phyloP scores from a whole-genome alignment of 2,113 vertebrate genomes.

The Caranx ignobilis region DNA sequence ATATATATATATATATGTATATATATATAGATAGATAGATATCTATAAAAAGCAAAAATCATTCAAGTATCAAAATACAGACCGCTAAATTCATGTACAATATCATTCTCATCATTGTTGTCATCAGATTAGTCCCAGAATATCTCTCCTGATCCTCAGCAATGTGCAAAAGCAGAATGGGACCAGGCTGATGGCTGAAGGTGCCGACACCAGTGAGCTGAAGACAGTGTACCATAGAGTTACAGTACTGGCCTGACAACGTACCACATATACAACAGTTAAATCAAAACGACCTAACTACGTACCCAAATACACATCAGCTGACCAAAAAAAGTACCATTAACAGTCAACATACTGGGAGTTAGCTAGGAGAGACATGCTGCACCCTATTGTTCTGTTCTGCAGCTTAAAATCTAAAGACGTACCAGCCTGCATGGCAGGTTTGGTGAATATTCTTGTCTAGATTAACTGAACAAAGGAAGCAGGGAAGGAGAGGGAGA shows the following conservation, averaged over 20 bases:
- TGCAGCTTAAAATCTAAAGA: conserved; percentile 53
- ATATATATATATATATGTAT: conserved; percentile 84
- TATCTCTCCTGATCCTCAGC: conserved; percentile 84
- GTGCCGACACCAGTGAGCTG: conserved; percentile 54
- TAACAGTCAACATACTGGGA: conserved; percentile 66
- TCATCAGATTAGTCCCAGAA: conserved; percentile 88
- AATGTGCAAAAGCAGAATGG: conserved; percentile 85
- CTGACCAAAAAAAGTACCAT: conserved; percentile 64
- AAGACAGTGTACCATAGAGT: conserved; percentile 66
- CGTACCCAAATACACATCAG: conserved; percentile 59
- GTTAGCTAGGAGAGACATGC: conserved; percentile 61
- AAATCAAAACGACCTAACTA: conserved; percentile 52
- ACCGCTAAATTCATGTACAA: conserved; percentile 91
- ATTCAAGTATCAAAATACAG: conserved; percentile 99
- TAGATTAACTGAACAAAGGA: conserved; percentile 54
- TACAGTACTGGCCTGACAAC: conserved; percentile 55
- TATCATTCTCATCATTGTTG: conserved; percentile 76
- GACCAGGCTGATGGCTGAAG: conserved; percentile 72
- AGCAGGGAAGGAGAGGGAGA: conserved; percentile 14
- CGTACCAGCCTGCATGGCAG: conserved; percentile 69
- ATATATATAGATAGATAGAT: conserved; percentile 88
- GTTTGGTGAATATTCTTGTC: conserved; percentile 61
- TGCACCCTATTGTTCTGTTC: conserved; percentile 55
- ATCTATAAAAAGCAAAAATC: conserved; percentile 92
- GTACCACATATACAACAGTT: conserved; percentile 64